Base-by-base conservation (phyloP, 37 sponge, comb jelly and placozoan genomes). In the Oscarella lobularis region DNA sequence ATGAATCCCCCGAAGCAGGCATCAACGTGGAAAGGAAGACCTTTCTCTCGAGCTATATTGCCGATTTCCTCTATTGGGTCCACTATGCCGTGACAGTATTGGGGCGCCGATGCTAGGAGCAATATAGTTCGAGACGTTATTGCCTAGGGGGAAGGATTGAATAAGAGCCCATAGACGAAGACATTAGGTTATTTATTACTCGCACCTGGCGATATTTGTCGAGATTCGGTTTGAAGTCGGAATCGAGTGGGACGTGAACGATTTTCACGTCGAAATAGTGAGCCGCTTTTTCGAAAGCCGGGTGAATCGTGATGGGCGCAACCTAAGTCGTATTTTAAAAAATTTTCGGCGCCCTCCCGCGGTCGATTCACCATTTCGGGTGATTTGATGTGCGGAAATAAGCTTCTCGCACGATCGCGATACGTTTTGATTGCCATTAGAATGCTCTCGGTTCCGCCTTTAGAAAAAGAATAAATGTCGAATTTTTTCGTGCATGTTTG, bases 381-480 rank as follows among this genome's bases (percentile, higher is more conserved):
- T 0, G 86, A 40, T 9, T 37, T 92, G 66, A 92, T 89, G 72
- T 79, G 73, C 0, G 90, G 89, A 32, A 73, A 81, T 40, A 89
- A 82, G 3, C 34, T 60, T 67, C 85, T 77, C 27, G 91, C 87
- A 38, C 87, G 75, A 65, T 92, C 94, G 3, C 94, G 60, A 74
- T 94, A 94, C 31, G 88, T 85, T 83, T 90, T 87, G 66, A 89
- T 74, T 29, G 95, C 95, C 76, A 84, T 85, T 36, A 94, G 82
- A 65, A 94, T 90, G 66, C 95, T 94, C 86, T 94, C 95, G 14
- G 88, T 94, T 4, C 95, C 95, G 20, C 95, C 95, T 30, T 48
- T 48, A 48, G 60, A 48, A 48, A 48, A 20, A 48, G 60, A 48
- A 20, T 48, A 48, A 27, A 20, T 48, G 9, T 27, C 60, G 20